phyloP scores from a whole-genome alignment of 2,888 invertebrate genomes.

The Andrena haemorrhoa region DNA sequence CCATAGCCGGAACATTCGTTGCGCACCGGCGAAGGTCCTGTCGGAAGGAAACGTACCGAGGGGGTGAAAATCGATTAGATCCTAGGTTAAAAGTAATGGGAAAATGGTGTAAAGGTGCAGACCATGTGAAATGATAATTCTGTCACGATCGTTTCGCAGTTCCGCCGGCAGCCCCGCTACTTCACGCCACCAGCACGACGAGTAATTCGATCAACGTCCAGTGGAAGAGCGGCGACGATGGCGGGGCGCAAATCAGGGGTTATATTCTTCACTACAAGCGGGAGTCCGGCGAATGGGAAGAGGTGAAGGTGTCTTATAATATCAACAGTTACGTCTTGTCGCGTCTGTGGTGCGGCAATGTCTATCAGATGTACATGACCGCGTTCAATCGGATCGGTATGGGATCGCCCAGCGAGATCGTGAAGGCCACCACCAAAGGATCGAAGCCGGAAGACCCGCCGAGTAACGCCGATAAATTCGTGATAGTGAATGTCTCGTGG shows the following conservation, averaged over 20 bases:
- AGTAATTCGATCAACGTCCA: conserved; percentile 93
- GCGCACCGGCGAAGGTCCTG: not conserved
- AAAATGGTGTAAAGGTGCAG: not conserved
- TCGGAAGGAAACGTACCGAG: no score
- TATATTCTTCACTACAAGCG: conserved; percentile 96
- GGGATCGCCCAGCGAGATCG: conserved; percentile 94
- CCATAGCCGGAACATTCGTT: not conserved
- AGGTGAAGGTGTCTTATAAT: conserved; percentile 93
- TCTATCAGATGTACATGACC: conserved; percentile 94
- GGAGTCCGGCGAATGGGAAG: conserved; percentile 96
- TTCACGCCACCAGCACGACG: conserved; percentile 93
- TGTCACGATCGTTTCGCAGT: conserved; percentile 87
- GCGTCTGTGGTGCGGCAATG: conserved; percentile 94
- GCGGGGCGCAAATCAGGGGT: conserved; percentile 88
- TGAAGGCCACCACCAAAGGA: conserved; percentile 88
- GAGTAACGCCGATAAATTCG: conserved; percentile 80
- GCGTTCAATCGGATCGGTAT: conserved; percentile 96
- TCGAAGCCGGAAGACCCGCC: conserved; percentile 83
- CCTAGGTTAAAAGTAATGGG: no score
- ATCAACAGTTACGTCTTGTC: conserved; percentile 92
- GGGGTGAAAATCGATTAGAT: not conserved
- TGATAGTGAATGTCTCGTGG: conserved; percentile 93
- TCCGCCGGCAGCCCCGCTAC: conserved; percentile 93
- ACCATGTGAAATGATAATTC: conserved; percentile 16
- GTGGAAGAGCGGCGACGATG: conserved; percentile 93